Base-by-base conservation (phyloP, 2,797 vertebrate genomes). In the Sphaeramia orbicularis region DNA sequence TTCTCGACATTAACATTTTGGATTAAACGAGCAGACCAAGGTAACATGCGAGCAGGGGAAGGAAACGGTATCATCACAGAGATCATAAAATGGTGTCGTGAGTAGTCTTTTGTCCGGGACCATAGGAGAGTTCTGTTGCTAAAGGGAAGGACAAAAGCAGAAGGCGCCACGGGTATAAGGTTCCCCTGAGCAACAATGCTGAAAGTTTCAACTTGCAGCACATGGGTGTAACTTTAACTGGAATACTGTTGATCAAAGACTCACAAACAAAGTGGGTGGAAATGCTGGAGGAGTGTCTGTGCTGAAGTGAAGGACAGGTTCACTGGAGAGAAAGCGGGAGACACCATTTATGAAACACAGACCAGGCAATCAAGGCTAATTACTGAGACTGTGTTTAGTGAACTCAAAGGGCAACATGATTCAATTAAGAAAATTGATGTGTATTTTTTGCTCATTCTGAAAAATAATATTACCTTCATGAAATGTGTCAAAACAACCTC, bases 141-240 rank as follows among this genome's bases (percentile, higher is more conserved):
- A 92, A 93, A 93, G 91, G 90, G 89, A 92, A 90, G 91, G 91
- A 92, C 91, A 91, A 93, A 93, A 89, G 90, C 86, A 92, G 81
- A 91, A 91, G 90, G 90, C 92, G 87, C 92, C 92, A 93, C 92
- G 92, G 89, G 91, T 93, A 94, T 93, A 93, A 92, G 82, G 92
- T 93, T 93, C 89, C 92, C 87, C 90, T 52, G 80, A 87, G 91
- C 90, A 82, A 94, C 92, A 94, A 94, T 91, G 86, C 88, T 76
- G 84, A 90, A 91, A 92, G 92, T 93, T 94, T 94, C 92, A 89
- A 91, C 91, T 94, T 94, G 91, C 93, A 93, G 90, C 88, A 68
- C 90, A 90, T 91, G 92, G 92, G 91, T 93, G 92, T 92, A 93
- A 92, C 92, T 92, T 92, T 91, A 93, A 92, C 90, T 93, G 86